These are phyloP conservation scores for Halisarca cf. caerulea DNA, from an alignment of 37 sponge, comb jelly and placozoan species.

Conservation along the genomic window DNA sequence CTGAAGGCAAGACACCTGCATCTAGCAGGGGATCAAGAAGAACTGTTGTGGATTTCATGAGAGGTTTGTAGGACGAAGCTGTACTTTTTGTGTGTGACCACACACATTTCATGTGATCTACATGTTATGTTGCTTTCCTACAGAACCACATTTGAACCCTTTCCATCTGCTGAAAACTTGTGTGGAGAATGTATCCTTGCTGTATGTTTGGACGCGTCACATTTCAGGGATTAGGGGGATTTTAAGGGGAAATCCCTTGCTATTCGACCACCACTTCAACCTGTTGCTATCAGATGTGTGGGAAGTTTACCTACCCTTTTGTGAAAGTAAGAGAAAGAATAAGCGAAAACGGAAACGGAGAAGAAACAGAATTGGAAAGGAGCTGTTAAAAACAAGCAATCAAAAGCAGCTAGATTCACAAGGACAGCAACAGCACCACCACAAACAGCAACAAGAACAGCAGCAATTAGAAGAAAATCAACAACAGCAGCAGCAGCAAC, in stretches of 20 bases:
- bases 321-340: constrained; percentile 34
- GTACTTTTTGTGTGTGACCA: neutral
- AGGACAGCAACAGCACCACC: too few relatives aligned
- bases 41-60: constrained; percentile 26
- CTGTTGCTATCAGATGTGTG: constrained; percentile 55
- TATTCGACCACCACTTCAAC: constrained; percentile 76
- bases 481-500: too few relatives aligned
- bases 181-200: neutral
- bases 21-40: neutral
- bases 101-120: neutral
- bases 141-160: constrained; percentile 16
- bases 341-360: constrained; percentile 11
- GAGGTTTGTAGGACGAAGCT: neutral
- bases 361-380: constrained; percentile 6
- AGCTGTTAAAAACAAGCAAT: too few relatives aligned
- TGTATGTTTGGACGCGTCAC: constrained; percentile 65
- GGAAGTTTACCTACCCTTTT: constrained; percentile 59
- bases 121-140: neutral
- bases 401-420: too few relatives aligned
- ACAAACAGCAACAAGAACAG: too few relatives aligned
- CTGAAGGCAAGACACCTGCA: neutral
- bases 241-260: constrained; percentile 35
- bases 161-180: constrained; percentile 42
- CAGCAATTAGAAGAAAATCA: too few relatives aligned
- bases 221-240: constrained; percentile 67